Evolutionary conservation across 2,113 vertebrate species (phyloP).

Genomic region (Chitala chitala): DNA sequence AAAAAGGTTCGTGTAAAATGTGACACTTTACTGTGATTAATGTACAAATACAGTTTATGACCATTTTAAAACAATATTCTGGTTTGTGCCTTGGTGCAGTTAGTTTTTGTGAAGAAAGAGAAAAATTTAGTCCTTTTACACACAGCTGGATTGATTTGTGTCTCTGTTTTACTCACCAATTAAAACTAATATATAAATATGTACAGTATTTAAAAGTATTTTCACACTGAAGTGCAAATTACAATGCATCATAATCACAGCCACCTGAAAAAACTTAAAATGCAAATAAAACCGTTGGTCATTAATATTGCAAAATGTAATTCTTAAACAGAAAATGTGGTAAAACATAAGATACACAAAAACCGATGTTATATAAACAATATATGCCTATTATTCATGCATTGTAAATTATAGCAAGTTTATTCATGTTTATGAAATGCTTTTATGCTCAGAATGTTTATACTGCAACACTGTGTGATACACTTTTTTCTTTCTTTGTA

Average conservation of each 20-base stretch:
- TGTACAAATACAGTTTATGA: constrained; percentile 37
- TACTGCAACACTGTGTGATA: neutral
- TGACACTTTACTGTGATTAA: constrained; percentile 43
- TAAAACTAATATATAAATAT: no score
- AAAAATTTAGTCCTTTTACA: neutral
- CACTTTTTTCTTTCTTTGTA: neutral
- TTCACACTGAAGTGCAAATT: no score
- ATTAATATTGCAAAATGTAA: no score
- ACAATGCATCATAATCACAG: no score
- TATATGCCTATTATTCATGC: constrained; percentile 9
- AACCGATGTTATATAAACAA: neutral
- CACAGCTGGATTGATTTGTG: no score
- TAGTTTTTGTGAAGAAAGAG: neutral
- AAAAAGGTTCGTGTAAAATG: constrained; percentile 50
- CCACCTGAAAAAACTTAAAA: no score
- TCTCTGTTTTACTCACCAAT: no score
- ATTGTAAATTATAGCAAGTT: neutral
- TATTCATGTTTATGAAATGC: constrained; percentile 10
- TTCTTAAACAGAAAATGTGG: no score
- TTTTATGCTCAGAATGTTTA: neutral
- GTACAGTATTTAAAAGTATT: no score
- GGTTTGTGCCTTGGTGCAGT: no score
- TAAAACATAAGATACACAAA: no score
- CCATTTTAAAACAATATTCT: constrained; percentile 38
- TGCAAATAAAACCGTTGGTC: no score